Evolutionary conservation across 64 coral and sea anemone genomes (phyloP).

Genomic region (Orbicella faveolata): DNA sequence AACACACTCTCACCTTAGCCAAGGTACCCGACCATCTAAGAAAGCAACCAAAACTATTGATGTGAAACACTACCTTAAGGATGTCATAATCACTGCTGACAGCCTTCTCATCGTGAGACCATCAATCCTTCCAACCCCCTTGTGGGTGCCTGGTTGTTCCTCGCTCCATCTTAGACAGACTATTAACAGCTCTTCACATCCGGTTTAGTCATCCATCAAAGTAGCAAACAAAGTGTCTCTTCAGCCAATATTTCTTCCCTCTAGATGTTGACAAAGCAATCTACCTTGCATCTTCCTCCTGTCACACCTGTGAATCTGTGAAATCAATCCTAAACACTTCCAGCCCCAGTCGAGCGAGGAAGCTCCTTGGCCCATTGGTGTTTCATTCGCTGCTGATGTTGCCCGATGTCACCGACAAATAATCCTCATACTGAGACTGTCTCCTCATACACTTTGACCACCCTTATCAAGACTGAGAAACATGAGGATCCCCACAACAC

Average conservation of each 20-base stretch:
- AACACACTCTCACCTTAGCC: no score
- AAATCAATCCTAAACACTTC: neutral
- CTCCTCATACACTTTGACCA: conserved; percentile 10
- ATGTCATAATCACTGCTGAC: no score
- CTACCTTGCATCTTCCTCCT: neutral
- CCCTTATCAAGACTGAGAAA: neutral
- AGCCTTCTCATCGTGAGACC: no score
- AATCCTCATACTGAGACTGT: conserved; percentile 4
- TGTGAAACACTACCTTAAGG: no score
- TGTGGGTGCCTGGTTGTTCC: no score
- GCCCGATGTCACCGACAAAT: neutral
- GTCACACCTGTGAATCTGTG: neutral
- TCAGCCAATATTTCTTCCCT: neutral
- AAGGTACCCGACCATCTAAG: no score
- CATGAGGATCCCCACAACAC: neutral
- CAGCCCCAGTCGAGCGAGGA: neutral
- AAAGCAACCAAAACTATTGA: no score
- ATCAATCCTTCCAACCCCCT: no score
- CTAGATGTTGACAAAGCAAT: neutral
- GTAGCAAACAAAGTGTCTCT: neutral
- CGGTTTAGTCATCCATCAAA: neutral
- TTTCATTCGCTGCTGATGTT: neutral
- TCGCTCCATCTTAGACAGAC: no score
- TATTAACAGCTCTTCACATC: no score
- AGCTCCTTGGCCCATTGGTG: neutral